phyloP scores from a whole-genome alignment of 2,113 vertebrate genomes.

The Oreochromis tanganicae region DNA sequence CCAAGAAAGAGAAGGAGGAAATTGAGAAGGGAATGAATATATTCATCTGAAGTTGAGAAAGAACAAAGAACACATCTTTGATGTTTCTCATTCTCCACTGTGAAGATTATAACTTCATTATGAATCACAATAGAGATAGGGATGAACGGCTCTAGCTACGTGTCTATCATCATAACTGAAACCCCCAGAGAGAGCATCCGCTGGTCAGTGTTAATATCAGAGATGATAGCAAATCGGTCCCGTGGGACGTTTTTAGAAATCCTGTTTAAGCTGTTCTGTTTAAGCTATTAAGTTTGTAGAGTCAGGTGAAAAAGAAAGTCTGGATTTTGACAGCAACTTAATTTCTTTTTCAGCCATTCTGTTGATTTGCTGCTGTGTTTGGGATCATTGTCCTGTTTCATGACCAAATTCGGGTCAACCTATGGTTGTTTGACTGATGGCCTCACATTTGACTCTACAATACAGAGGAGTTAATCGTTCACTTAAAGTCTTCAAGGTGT shows the following conservation, averaged over 20 bases:
- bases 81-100: conserved; percentile 26
- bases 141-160: conserved; percentile 12
- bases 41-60: conserved; percentile 14
- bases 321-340: neutral
- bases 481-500: neutral
- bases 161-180: conserved; percentile 5
- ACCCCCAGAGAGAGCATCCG: neutral
- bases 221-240: conserved; percentile 35
- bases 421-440: neutral
- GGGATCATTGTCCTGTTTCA: neutral
- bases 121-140: conserved; percentile 18
- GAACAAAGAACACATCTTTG: conserved; percentile 49
- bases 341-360: neutral
- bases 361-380: neutral
- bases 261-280: neutral
- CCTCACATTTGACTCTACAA: neutral
- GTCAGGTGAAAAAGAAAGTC: neutral
- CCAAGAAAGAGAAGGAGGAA: conserved; percentile 6
- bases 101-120: conserved; percentile 48
- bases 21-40: conserved; percentile 2
- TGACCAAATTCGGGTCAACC: accelerated
- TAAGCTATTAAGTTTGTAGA: neutral
- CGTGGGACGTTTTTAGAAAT: neutral
- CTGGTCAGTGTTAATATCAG: neutral
- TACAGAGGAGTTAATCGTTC: neutral